Conservation (phyloP, 35 echinoderm and acorn worm species). For the Apostichopus californicus region DNA sequence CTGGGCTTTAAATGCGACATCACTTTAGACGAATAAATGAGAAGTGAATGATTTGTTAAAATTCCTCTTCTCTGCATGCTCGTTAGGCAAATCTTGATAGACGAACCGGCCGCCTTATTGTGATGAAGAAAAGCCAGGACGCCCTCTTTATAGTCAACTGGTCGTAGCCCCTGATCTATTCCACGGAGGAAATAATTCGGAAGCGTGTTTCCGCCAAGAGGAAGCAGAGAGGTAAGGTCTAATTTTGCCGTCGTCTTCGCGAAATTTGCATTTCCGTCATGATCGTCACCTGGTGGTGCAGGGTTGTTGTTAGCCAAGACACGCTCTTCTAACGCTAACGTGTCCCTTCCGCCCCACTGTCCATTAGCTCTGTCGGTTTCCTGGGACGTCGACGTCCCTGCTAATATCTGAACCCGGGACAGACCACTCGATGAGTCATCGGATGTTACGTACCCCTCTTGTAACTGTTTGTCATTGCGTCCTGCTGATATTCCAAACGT, state of each 20-base stretch:
- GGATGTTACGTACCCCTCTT: not conserved
- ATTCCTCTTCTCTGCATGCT: not conserved
- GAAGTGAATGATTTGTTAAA: not conserved
- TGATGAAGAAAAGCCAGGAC: slow-evolving; percentile 31
- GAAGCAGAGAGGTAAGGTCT: not conserved
- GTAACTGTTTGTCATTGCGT: too few relatives aligned
- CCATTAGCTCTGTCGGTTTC: not conserved
- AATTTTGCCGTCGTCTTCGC: not conserved
- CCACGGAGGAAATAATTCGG: slow-evolving; percentile 16
- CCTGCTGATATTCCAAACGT: too few relatives aligned
- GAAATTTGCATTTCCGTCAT: too few relatives aligned
- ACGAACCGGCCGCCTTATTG: slow-evolving; percentile 40
- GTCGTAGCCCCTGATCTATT: not conserved
- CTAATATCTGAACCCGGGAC: too few relatives aligned
- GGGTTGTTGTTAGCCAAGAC: too few relatives aligned
- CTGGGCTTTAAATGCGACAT: not conserved
- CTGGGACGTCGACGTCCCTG: too few relatives aligned
- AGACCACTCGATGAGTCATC: not conserved
- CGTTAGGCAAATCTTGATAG: not conserved
- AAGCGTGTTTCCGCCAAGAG: slow-evolving; percentile 18
- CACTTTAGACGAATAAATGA: not conserved
- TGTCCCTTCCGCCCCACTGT: not conserved
- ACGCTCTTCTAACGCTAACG: not conserved
- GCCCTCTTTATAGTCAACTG: slow-evolving; percentile 5
- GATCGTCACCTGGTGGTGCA: too few relatives aligned